Base-by-base conservation (phyloP, 2,797 vertebrate species). In the Muscicapa comitata region DNA sequence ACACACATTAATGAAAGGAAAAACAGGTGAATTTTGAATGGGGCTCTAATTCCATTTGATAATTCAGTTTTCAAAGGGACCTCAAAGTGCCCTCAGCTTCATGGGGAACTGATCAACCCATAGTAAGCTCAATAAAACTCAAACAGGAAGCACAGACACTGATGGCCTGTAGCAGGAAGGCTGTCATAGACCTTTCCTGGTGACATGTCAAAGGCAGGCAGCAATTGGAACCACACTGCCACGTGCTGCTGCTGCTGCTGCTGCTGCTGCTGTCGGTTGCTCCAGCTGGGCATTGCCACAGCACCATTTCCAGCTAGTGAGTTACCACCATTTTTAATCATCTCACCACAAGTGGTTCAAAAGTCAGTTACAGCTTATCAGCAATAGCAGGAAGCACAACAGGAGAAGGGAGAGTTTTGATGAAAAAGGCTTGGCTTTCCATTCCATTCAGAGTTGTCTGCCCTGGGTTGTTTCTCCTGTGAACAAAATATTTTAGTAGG, bases 1-100 rank as follows among this genome's bases (percentile, higher is more conserved):
- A 43, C 23, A 19, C 9, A 15, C 17, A 42, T 92, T 70, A 92
- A 77, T 85, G n/a, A 86, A 95, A 85, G 91, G 31, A 93, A 59
- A 96, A 95, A 10, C 93, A 93, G 86, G 74, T 85, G 86, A 77
- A 79, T 85, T 87, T 91, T 71, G 61, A 91, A 58, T 33, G 45
- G 42, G 28, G 10, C 59, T 92, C 16, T 93, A 87, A 82, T 82
- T 90, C 67, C 26, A 13, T 89, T 84, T 77, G 84, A 82, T 93
- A 93, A 73, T 88, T 84, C 55, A 18, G 43, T 81, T 93, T 93
- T 90, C 84, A 72, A 54, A 95, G 78, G 53, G 68, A 42, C 73
- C 45, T 84, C 58, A 81, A 6, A 90, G 38, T 76, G 35, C 55
- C 58, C 53, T 93, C n/a, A 59, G 51, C 57, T 91, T 88, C 71